Evolutionary conservation across 23 tunicate genomes (phyloP).

Genomic region (Clavelina lepadiformis): DNA sequence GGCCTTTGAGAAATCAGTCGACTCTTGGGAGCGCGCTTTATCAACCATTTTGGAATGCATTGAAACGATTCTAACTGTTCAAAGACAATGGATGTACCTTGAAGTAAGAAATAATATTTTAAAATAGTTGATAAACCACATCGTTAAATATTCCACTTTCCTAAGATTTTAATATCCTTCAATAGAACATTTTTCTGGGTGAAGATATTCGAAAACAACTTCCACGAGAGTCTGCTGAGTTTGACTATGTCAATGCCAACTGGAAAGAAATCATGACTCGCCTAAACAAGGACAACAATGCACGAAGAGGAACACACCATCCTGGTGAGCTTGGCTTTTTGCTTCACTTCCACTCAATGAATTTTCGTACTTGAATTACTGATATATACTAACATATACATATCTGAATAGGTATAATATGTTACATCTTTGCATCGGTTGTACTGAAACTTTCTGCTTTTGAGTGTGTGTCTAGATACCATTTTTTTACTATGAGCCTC

Average conservation of each 20-base stretch:
- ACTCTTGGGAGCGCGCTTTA: constrained; percentile 82
- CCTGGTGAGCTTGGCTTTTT: constrained; percentile 38
- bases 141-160: not conserved
- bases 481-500: no score
- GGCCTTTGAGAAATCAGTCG: constrained; percentile 88
- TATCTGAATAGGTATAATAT: no score
- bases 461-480: no score
- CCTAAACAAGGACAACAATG: constrained; percentile 80
- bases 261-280: constrained; percentile 94
- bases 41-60: constrained; percentile 87
- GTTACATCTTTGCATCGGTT: no score
- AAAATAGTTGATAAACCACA: not conserved
- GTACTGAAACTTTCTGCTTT: no score
- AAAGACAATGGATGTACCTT: constrained; percentile 98
- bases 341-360: no score
- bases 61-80: constrained; percentile 95
- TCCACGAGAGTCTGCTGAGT: constrained; percentile 94
- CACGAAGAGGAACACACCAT: constrained; percentile 87
- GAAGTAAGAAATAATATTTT: constrained; percentile 40
- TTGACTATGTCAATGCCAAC: constrained; percentile 76
- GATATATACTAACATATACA: no score
- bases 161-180: not conserved
- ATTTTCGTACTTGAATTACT: no score
- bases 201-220: constrained; percentile 99
- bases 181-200: constrained; percentile 90